Evolutionary conservation across 2,888 invertebrate genomes (phyloP).

Genomic region (Caenorhabditis zanzibari): DNA sequence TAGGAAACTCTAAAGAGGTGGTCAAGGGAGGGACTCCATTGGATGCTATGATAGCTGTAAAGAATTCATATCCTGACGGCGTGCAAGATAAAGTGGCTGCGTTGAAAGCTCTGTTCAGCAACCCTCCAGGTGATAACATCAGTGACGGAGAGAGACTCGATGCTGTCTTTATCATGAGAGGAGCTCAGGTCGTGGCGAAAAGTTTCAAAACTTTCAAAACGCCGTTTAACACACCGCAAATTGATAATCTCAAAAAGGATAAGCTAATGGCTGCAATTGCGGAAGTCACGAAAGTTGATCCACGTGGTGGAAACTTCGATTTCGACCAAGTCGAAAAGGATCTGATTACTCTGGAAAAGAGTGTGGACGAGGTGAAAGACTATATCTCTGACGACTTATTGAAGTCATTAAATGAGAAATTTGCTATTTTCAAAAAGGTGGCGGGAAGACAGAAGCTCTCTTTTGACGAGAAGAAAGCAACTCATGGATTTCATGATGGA

Average conservation of each 20-base stretch:
- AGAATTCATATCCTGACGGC: background rate
- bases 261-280: too few relatives aligned
- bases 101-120: too few relatives aligned
- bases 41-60: background rate
- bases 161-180: too few relatives aligned
- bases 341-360: background rate
- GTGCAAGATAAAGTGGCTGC: too few relatives aligned
- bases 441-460: background rate
- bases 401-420: background rate
- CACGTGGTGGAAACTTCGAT: background rate
- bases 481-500: background rate
- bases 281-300: too few relatives aligned
- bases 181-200: too few relatives aligned
- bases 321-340: background rate
- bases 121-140: too few relatives aligned
- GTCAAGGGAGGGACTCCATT: background rate
- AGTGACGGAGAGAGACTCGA: too few relatives aligned
- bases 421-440: too few relatives aligned
- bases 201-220: too few relatives aligned
- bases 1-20: background rate
- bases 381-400: background rate
- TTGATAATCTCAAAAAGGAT: too few relatives aligned
- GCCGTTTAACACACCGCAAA: too few relatives aligned
- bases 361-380: background rate
- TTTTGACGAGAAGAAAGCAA: background rate